These are phyloP conservation scores for Callinectes sapidus DNA, from an alignment of 2,888 invertebrate genomes.

Conservation along the genomic window DNA sequence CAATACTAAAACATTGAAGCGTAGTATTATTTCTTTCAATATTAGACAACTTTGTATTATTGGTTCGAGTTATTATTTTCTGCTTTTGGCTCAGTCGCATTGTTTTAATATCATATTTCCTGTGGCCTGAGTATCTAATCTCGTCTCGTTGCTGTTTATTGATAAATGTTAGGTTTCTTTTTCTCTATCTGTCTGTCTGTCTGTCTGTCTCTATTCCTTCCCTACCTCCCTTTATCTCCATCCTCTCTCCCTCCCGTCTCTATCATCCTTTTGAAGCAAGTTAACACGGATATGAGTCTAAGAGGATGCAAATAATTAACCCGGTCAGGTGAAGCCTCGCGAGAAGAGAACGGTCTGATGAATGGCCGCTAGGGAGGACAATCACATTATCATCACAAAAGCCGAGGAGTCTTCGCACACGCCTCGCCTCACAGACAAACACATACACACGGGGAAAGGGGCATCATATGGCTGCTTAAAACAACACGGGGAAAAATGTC, in stretches of 20 bases:
- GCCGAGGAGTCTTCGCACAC: not conserved
- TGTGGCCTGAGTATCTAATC: not conserved
- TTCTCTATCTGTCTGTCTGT: not conserved
- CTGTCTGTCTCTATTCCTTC: not conserved
- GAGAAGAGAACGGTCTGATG: not conserved
- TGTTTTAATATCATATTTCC: not conserved
- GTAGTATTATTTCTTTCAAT: too few relatives aligned
- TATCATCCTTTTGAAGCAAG: not conserved
- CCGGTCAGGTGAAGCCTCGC: not conserved
- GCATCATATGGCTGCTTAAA: slow-evolving; percentile 36
- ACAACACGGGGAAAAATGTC: slow-evolving; percentile 16
- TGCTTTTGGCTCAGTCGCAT: not conserved
- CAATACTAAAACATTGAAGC: too few relatives aligned
- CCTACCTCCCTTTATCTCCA: not conserved
- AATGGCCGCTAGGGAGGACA: slow-evolving; percentile 1
- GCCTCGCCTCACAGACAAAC: not conserved
- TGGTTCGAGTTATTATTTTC: too few relatives aligned
- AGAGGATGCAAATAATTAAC: not conserved
- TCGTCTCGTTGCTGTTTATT: too few relatives aligned
- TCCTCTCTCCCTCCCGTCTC: not conserved
- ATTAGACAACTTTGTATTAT: too few relatives aligned
- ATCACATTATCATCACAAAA: slow-evolving; percentile 31
- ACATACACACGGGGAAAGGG: not conserved
- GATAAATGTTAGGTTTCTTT: not conserved
- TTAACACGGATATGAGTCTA: not conserved